Evolutionary conservation across 1,140 invertebrate genomes (phyloP).

Genomic region (Diploscapter pachys): DNA sequence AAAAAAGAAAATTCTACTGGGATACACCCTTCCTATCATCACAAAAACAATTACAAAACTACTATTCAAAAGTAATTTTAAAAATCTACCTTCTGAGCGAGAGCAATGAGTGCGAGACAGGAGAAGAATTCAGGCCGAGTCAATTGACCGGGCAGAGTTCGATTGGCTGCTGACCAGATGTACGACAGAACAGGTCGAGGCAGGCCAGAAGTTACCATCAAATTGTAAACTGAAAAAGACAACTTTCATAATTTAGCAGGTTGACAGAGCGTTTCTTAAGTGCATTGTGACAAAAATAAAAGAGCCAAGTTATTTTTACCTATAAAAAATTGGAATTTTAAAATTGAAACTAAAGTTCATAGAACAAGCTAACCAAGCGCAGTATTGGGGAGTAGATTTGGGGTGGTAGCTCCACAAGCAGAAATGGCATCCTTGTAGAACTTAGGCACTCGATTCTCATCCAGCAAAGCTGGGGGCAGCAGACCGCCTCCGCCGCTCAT

Average conservation of each 20-base stretch:
- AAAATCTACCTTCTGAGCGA: slow-evolving; percentile 42
- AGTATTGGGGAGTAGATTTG: slow-evolving; percentile 43
- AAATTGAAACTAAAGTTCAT: background rate
- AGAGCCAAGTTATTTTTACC: too few species aligned
- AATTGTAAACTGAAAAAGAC: slow-evolving; percentile 40
- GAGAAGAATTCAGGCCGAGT: slow-evolving; percentile 51
- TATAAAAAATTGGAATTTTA: too few species aligned
- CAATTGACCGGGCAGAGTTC: slow-evolving; percentile 43
- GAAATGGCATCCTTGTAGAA: slow-evolving; percentile 49
- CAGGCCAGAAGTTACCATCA: slow-evolving; percentile 44
- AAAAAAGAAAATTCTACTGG: background rate
- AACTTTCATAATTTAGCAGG: slow-evolving; percentile 4
- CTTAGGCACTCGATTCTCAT: slow-evolving; percentile 45
- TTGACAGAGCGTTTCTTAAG: background rate
- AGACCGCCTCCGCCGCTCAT: slow-evolving; percentile 41
- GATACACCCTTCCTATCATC: background rate
- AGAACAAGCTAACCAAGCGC: slow-evolving; percentile 23
- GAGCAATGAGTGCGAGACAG: slow-evolving; percentile 47
- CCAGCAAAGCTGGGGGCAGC: slow-evolving; percentile 45
- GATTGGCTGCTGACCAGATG: slow-evolving; percentile 51
- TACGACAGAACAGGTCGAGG: slow-evolving; percentile 37
- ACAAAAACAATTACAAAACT: background rate
- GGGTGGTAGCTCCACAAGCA: slow-evolving; percentile 41
- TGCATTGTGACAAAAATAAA: too few species aligned
- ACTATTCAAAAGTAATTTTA: background rate